These are phyloP conservation scores for Dryoscopus gambensis DNA, from an alignment of 2,113 vertebrate species.

Conservation along the genomic window DNA sequence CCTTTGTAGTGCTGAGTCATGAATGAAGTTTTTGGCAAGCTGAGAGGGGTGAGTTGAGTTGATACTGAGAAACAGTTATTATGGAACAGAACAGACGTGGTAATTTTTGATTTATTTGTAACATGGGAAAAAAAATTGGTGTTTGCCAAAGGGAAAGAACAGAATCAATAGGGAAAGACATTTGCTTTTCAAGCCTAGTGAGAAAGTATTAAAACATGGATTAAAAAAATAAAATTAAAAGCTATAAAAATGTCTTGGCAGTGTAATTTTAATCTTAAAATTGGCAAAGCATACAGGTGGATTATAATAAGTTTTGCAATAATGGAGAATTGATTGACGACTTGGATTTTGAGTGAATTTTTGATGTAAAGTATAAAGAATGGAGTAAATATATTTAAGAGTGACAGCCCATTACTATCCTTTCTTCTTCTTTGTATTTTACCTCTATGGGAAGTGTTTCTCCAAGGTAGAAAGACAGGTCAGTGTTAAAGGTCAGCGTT, in stretches of 20 bases:
- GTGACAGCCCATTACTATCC: not conserved
- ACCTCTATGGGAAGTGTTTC: not conserved
- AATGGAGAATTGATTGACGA: slow-evolving; percentile 23
- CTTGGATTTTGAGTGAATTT: slow-evolving; percentile 19
- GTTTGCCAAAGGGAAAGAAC: slow-evolving; percentile 21
- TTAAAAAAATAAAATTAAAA: slow-evolving; percentile 4
- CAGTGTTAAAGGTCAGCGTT: not conserved
- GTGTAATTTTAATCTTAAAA: slow-evolving; percentile 37
- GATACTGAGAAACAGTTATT: not conserved
- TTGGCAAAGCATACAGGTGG: slow-evolving; percentile 3
- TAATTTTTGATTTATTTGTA: not conserved
- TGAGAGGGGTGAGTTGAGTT: not conserved
- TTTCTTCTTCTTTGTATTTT: not conserved
- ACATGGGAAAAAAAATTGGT: not conserved
- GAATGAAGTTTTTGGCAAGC: not conserved
- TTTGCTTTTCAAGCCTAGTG: not conserved
- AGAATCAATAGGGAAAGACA: slow-evolving; percentile 11
- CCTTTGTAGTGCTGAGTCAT: not conserved
- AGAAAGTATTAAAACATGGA: not conserved
- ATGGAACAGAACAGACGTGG: not conserved
- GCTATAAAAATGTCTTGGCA: slow-evolving; percentile 20
- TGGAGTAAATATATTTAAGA: not conserved
- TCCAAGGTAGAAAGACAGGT: not conserved
- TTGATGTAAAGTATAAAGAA: not conserved
- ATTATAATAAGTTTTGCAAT: slow-evolving; percentile 37